Percentiles rank a stretch among this genome's conserved stretches.
phyloP scores from a whole-genome alignment of 2,113 vertebrate genomes.

The Podarcis muralis region DNA sequence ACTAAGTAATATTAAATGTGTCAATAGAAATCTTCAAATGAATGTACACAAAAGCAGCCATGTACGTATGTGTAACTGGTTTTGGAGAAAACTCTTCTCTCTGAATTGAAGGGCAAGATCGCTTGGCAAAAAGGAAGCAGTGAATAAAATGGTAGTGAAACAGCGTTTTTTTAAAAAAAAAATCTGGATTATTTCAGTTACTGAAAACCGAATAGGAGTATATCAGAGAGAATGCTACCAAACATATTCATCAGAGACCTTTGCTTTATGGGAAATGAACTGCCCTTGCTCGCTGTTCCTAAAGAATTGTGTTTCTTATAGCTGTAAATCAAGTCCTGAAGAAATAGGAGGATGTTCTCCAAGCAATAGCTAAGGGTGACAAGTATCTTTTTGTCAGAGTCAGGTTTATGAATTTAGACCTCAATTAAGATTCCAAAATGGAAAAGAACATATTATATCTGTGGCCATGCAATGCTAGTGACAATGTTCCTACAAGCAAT shows the following conservation, averaged over 20 bases:
- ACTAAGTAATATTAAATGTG: slow-evolving; percentile 69
- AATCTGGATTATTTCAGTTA: slow-evolving; percentile 68
- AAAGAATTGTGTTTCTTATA: slow-evolving; percentile 70
- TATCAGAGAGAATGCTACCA: slow-evolving; percentile 63
- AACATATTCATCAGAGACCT: slow-evolving; percentile 72
- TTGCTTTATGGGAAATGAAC: slow-evolving; percentile 74
- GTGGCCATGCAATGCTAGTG: background rate
- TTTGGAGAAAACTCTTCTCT: slow-evolving; percentile 59
- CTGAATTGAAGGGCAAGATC: slow-evolving; percentile 66
- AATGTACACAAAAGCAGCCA: slow-evolving; percentile 62
- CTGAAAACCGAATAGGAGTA: slow-evolving; percentile 71
- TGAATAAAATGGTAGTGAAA: slow-evolving; percentile 58
- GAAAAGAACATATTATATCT: slow-evolving; percentile 43
- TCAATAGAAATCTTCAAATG: slow-evolving; percentile 62
- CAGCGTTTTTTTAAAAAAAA: slow-evolving; percentile 52
- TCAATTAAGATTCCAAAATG: slow-evolving; percentile 71
- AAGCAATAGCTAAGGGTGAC: slow-evolving; percentile 64
- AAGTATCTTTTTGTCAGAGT: slow-evolving; percentile 53
- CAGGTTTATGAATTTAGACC: slow-evolving; percentile 70
- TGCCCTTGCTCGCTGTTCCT: slow-evolving; percentile 57
- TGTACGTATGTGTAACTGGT: slow-evolving; percentile 69
- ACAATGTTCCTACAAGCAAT: slow-evolving; percentile 42
- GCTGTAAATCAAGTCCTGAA: slow-evolving; percentile 72
- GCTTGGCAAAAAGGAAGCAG: slow-evolving; percentile 66
- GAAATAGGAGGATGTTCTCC: slow-evolving; percentile 66